Percentiles rank a stretch among this genome's conserved stretches.
phyloP scores from a whole-genome alignment of 2,113 vertebrate species.

The Ictalurus punctatus region DNA sequence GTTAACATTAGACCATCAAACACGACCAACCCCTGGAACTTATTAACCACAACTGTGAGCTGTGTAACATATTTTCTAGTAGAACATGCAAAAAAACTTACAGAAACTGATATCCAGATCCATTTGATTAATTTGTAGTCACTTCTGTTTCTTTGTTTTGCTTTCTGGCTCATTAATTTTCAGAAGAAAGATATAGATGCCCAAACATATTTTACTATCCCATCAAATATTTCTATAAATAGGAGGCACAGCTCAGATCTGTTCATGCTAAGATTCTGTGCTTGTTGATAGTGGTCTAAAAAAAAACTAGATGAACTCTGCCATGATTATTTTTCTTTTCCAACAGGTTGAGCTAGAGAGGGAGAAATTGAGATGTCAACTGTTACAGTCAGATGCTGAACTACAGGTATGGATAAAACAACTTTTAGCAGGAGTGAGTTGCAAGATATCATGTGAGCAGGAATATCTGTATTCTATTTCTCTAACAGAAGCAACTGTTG shows the following conservation, averaged over 20 bases:
- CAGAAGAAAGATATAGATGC: neutral
- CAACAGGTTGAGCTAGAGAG: constrained; percentile 65
- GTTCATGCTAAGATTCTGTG: neutral
- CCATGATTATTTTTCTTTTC: constrained; percentile 11
- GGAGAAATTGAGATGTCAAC: constrained; percentile 53
- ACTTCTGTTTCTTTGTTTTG: too few relatives aligned
- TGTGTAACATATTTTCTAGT: neutral
- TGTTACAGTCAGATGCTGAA: constrained; percentile 44
- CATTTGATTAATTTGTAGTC: too few relatives aligned
- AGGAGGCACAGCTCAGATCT: neutral
- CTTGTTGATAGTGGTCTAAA: neutral
- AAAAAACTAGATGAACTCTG: neutral
- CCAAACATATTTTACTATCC: neutral
- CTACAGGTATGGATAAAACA: constrained; percentile 32
- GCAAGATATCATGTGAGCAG: neutral
- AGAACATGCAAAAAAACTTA: neutral
- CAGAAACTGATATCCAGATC: too few relatives aligned
- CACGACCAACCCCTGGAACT: too few relatives aligned
- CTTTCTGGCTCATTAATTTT: too few relatives aligned
- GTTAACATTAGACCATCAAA: too few relatives aligned
- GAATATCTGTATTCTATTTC: neutral
- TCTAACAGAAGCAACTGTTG: neutral
- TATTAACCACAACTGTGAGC: too few relatives aligned
- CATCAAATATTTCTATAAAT: neutral
- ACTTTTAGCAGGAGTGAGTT: neutral